These are phyloP conservation scores for Notarius lentiginosus DNA, from an alignment of 2,113 vertebrate genomes.

Conservation along the genomic window DNA sequence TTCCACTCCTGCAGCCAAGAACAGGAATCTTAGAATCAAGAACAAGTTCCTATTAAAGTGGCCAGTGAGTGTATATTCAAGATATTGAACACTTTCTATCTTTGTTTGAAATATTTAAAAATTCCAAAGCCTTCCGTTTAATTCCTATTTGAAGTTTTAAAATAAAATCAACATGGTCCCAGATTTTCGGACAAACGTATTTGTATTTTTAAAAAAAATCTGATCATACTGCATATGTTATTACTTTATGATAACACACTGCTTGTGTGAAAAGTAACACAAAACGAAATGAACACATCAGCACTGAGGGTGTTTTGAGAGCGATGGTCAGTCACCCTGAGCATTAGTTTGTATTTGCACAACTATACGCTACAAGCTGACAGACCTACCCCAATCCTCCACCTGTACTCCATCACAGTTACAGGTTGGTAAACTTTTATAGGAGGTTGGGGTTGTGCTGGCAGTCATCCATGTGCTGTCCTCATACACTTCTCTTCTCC, in stretches of 20 bases:
- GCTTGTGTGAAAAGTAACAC: neutral
- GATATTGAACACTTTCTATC: neutral
- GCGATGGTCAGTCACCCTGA: neutral
- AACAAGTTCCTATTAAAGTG: too few species aligned
- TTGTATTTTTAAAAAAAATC: neutral
- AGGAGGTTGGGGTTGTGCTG: constrained; percentile 19
- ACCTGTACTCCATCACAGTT: constrained; percentile 48
- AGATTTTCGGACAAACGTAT: neutral
- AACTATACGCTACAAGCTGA: neutral
- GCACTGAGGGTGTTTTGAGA: neutral
- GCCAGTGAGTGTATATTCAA: neutral
- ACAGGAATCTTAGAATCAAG: too few species aligned
- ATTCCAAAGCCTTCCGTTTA: neutral
- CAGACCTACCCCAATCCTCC: constrained; percentile 3
- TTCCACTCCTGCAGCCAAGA: too few species aligned
- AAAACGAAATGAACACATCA: neutral
- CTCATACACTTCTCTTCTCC: constrained; percentile 35
- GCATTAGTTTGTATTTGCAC: neutral
- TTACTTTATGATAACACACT: neutral
- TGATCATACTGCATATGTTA: neutral
- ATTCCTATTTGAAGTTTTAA: neutral
- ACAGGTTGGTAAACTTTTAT: constrained; percentile 46
- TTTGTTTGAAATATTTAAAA: neutral
- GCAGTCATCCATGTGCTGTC: constrained; percentile 37
- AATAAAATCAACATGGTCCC: neutral